Evolutionary conservation across 2,888 invertebrate species (phyloP), one percentile per base, ranked within the genome.

Genomic region (Phalangium opilio): DNA sequence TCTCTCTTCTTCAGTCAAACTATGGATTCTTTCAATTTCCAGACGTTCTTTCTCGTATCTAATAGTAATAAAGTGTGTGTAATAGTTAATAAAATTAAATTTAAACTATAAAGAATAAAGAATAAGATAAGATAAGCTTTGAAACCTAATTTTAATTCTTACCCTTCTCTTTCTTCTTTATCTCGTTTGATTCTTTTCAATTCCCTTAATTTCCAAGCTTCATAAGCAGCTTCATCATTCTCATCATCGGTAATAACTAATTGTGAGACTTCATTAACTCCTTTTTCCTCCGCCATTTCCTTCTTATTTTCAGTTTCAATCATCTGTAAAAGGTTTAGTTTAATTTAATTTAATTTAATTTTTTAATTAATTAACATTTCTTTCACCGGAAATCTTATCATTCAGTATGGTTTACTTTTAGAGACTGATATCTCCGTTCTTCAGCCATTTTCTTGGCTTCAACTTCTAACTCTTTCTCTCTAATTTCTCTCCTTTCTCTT

Each of bases 121-220:
- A n/a, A n/a, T n/a, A n/a, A n/a, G n/a, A n/a, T n/a, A n/a, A 38
- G n/a, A n/a, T n/a, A n/a, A n/a, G n/a, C n/a, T n/a, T n/a, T n/a
- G n/a, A n/a, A n/a, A n/a, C n/a, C n/a, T n/a, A n/a, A n/a, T n/a
- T n/a, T n/a, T n/a, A n/a, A 38, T n/a, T 75, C 82, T 72, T 71
- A 86, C 83, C 78, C 77, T 70, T 95, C 95, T 59, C 87, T 73
- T 68, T 95, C 91, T 59, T 98, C 96, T 54, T 93, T 78, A 65
- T 96, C 93, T 1, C 96, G 76, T 67, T 98, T 98, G 55, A 98
- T 81, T 41, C 98, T 73, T 64, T 90, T 91, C 64, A 99, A 73
- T 70, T 99, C 98, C 17, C 98, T 74, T 27, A 96, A 68, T 67
- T 99, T 98, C 98, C 98, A 99, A 0, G 85, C 78, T 66, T 98